phyloP scores from a whole-genome alignment of 2,113 vertebrate species.

The Cochlearius cochlearius region DNA sequence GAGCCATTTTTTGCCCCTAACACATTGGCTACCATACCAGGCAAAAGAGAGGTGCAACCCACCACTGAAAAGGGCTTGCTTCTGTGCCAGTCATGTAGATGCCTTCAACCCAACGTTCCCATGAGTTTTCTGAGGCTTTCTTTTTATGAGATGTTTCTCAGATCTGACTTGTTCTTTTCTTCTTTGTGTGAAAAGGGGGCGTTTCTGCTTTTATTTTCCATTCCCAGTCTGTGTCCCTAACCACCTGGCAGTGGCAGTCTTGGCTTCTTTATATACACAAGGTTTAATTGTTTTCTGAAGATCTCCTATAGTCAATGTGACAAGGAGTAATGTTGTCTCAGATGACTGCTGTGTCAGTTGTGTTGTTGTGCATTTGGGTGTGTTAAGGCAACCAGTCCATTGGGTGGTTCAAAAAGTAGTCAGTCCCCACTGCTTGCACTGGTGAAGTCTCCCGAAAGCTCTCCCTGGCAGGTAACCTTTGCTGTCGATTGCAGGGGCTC shows the following conservation, averaged over 20 bases:
- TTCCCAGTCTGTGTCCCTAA: background rate
- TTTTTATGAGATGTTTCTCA: background rate
- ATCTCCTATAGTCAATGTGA: background rate
- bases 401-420: background rate
- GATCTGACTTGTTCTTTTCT: background rate
- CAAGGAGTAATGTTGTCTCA: background rate
- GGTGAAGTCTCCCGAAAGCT: background rate
- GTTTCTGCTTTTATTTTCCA: background rate
- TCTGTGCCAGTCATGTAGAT: background rate
- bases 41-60: background rate
- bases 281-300: background rate
- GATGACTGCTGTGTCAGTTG: background rate
- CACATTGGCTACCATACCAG: background rate
- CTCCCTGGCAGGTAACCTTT: background rate
- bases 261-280: background rate
- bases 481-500: slow-evolving; percentile 77
- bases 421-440: background rate
- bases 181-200: background rate
- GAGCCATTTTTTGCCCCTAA: background rate
- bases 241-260: background rate
- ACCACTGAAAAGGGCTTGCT: background rate
- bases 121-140: background rate
- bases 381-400: background rate
- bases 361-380: background rate
- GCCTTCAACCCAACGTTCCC: background rate